phyloP scores from a whole-genome alignment of 2,888 invertebrate genomes.

The Halictus ligatus region DNA sequence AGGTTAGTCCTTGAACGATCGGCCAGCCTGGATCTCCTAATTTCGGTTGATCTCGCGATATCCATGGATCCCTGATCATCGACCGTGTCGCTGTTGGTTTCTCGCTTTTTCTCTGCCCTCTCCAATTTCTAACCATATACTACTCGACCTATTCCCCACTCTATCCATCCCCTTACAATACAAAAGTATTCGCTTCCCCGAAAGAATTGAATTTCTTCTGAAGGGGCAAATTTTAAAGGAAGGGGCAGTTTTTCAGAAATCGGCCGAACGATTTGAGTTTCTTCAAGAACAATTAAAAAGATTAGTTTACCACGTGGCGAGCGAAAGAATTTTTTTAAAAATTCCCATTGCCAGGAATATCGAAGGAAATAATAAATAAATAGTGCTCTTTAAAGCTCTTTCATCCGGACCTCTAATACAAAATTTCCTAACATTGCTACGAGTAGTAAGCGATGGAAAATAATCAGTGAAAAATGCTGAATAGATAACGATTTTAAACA shows the following conservation, averaged over 20 bases:
- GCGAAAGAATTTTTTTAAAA: too few species aligned
- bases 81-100: slow-evolving; percentile 34
- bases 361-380: too few species aligned
- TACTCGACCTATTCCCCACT: neutral
- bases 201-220: neutral
- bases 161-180: neutral
- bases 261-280: too few species aligned
- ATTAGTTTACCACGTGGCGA: too few species aligned
- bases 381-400: too few species aligned
- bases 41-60: slow-evolving; percentile 58
- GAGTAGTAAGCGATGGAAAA: neutral
- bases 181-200: neutral
- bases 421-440: too few species aligned
- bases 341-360: too few species aligned
- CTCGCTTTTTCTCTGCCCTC: neutral
- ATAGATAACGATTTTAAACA: neutral
- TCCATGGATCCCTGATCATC: slow-evolving; percentile 32
- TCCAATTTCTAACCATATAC: neutral
- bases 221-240: too few species aligned
- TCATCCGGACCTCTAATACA: too few species aligned
- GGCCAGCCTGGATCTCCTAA: slow-evolving; percentile 56
- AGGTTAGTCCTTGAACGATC: slow-evolving; percentile 62
- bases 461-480: neutral
- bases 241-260: too few species aligned
- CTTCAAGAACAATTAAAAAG: too few species aligned